A percentile compares a stretch with the other conserved stretches of the same genome.
Evolutionary conservation across 2,113 vertebrate species (phyloP).

Genomic region (Lampris megalopsis): DNA sequence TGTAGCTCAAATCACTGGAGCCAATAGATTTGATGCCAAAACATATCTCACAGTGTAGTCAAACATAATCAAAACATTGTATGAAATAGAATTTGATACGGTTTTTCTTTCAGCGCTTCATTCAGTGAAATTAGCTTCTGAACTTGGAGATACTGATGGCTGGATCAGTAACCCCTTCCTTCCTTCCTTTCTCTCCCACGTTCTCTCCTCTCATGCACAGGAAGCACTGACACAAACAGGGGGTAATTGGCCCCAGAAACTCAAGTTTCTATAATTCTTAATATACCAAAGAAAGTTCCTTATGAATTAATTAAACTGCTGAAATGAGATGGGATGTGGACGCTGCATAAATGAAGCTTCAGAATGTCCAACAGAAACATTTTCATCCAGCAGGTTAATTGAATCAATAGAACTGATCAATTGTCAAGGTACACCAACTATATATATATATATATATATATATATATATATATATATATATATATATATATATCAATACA

Average conservation of each 20-base stretch:
- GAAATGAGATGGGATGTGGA: neutral
- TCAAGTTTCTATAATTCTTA: slow-evolving; percentile 23
- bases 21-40: too few species aligned
- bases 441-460: too few species aligned
- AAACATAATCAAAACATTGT: neutral
- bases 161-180: too few species aligned
- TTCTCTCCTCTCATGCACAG: neutral
- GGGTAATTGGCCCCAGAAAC: slow-evolving; percentile 26
- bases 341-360: neutral
- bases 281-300: slow-evolving; percentile 11
- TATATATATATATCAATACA: too few species aligned
- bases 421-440: too few species aligned
- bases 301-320: slow-evolving; percentile 4
- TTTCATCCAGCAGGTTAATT: neutral
- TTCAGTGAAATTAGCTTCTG: slow-evolving; percentile 23
- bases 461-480: too few species aligned
- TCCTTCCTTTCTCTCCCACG: too few species aligned
- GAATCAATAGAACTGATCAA: too few species aligned
- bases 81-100: neutral
- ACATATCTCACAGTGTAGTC: too few species aligned
- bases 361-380: neutral
- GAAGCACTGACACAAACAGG: neutral
- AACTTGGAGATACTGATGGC: too few species aligned
- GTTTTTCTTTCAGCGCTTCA: slow-evolving; percentile 31
- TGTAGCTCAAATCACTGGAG: slow-evolving; percentile 19